A percentile compares a stretch with the other conserved stretches of the same genome.
Conservation (phyloP, 2,113 vertebrate species). For the Laticauda colubrina region DNA sequence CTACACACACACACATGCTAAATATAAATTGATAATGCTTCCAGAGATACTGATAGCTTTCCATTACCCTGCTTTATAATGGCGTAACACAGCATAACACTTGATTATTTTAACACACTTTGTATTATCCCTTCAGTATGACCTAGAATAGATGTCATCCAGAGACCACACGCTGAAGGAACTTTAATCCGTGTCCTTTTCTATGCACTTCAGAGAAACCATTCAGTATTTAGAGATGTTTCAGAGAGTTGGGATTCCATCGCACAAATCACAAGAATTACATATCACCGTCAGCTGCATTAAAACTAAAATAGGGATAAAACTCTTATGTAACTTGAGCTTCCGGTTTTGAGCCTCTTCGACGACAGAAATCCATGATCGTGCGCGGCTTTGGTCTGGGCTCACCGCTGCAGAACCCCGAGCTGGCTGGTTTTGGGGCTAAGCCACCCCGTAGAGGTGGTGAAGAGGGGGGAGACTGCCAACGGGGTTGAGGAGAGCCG, state of each 20-base stretch:
- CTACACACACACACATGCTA: neutral
- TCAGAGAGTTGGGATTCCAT: slow-evolving; percentile 3
- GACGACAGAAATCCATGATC: no score
- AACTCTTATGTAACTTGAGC: neutral
- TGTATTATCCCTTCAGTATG: neutral
- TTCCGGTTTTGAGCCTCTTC: no score
- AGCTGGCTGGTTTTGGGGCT: no score
- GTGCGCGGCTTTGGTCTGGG: no score
- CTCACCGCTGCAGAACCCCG: no score
- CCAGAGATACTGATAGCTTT: neutral
- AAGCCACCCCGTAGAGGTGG: no score
- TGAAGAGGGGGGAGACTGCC: no score
- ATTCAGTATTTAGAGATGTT: neutral
- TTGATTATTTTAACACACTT: neutral
- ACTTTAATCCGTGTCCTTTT: slow-evolving; percentile 34
- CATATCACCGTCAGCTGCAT: neutral
- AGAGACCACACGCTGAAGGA: neutral
- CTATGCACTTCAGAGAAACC: slow-evolving; percentile 25
- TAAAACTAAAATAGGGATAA: neutral
- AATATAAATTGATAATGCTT: neutral
- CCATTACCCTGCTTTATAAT: neutral
- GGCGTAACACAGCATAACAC: neutral
- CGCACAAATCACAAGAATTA: neutral
- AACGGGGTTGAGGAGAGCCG: no score
- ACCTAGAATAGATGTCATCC: neutral